Base-by-base conservation (phyloP, 2,797 vertebrate genomes). In the Nasua narica region DNA sequence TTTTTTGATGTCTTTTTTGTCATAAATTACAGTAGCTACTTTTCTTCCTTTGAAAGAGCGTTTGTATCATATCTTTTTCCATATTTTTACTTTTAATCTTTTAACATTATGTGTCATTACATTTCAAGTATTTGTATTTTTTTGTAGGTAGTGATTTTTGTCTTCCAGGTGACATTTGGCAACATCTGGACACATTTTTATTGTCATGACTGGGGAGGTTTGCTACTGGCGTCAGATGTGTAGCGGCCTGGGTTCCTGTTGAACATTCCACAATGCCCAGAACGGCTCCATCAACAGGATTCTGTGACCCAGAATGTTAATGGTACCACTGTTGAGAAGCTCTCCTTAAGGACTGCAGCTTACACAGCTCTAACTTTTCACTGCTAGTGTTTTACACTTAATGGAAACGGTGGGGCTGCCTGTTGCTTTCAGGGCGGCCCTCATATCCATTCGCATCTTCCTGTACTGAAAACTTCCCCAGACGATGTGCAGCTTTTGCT, bases 21-120 rank as follows among this genome's bases (percentile, higher is more conserved):
- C 74, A 60, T 50, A n/a, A 8, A 50, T 37, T 60, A 29, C 18
- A 78, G 1, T 29, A 79, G 40, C 50, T 46, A 21, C 25, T 72
- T 62, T 74, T 35, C 40, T 94, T 87, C n/a, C 46, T 72, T 91
- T 65, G 62, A 46, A 65, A 35, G 25, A 81, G 29, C 2, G 46
- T 91, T 81, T 43, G 25, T 13, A 37, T 35, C 35, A 0, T 62
- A 27, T 48, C 23, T 11, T 72, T 60, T 85, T 90, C 40, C 3
- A 23, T 65, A 13, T 27, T 72, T 92, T 92, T 90, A 79, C 11
- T 87, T 90, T 87, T 76, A 35, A 69, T 87, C 67, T 82, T 93
- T 76, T 43, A 50, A 48, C 21, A 16, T 5, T 52, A 35, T n/a
- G 14, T 48, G 13, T 2, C 9, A 37, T 72, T 79, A 23, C 69